Evolutionary conservation across 1,140 invertebrate genomes (phyloP).

Genomic region (Ceratina australensis): DNA sequence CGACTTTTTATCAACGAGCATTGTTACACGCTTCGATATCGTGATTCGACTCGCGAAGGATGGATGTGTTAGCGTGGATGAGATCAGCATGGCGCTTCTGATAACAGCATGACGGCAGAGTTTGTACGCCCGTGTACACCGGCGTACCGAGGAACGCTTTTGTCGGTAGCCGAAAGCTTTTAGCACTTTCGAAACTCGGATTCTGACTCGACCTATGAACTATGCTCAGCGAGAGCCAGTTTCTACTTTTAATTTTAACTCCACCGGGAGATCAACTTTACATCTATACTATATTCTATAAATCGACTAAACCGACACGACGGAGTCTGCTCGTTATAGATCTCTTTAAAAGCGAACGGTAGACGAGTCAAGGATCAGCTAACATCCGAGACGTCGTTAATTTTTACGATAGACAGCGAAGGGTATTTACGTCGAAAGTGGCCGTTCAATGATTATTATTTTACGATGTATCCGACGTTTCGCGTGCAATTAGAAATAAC

Average conservation of each 20-base stretch:
- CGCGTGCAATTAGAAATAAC: background rate
- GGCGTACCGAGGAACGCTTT: background rate
- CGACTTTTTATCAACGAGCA: too few species aligned
- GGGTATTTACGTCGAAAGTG: background rate
- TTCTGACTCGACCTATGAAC: background rate
- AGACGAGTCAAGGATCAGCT: background rate
- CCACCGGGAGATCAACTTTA: too few species aligned
- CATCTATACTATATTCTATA: too few species aligned
- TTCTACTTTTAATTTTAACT: background rate
- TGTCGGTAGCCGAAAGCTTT: background rate
- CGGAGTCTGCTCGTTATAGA: too few species aligned
- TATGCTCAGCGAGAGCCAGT: background rate
- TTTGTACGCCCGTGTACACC: too few species aligned
- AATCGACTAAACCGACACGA: too few species aligned
- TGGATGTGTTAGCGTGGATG: too few species aligned
- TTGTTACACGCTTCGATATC: too few species aligned
- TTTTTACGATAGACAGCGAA: background rate
- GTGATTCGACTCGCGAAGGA: too few species aligned
- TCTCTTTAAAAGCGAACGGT: background rate
- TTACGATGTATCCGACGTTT: background rate
- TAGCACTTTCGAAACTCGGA: background rate
- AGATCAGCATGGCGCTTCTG: too few species aligned
- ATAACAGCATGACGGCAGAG: too few species aligned
- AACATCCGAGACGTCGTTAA: background rate
- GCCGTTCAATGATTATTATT: slow-evolving; percentile 3